phyloP scores from a whole-genome alignment of 2,113 vertebrate species.

The Ammospiza caudacuta region DNA sequence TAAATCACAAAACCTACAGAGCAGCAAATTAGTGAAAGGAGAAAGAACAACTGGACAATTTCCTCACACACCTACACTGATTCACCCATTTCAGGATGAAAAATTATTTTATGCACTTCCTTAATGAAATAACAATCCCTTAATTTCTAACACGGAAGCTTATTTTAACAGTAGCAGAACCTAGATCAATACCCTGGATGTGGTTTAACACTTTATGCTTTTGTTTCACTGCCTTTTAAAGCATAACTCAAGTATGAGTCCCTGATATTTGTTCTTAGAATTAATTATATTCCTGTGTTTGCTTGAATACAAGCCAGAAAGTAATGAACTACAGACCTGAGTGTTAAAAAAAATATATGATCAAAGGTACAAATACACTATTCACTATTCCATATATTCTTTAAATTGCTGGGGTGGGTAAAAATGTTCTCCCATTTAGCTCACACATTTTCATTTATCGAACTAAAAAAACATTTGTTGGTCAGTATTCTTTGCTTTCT shows the following conservation, averaged over 20 bases:
- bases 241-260: background rate
- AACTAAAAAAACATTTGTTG: background rate
- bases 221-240: background rate
- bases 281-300: background rate
- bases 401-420: background rate
- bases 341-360: background rate
- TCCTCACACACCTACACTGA: background rate
- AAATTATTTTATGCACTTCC: background rate
- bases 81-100: background rate
- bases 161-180: background rate
- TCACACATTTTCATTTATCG: background rate
- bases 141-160: background rate
- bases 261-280: background rate
- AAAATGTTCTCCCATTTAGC: background rate
- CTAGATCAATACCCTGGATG: background rate
- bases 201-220: background rate
- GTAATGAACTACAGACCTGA: background rate
- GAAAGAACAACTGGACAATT: background rate
- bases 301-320: constrained; percentile 12
- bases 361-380: background rate
- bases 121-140: background rate
- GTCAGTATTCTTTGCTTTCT: background rate
- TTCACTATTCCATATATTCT: background rate
- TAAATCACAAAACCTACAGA: background rate
- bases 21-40: background rate